phyloP scores from a whole-genome alignment of 2,797 vertebrate species.

The Craterocephalus amniculus region DNA sequence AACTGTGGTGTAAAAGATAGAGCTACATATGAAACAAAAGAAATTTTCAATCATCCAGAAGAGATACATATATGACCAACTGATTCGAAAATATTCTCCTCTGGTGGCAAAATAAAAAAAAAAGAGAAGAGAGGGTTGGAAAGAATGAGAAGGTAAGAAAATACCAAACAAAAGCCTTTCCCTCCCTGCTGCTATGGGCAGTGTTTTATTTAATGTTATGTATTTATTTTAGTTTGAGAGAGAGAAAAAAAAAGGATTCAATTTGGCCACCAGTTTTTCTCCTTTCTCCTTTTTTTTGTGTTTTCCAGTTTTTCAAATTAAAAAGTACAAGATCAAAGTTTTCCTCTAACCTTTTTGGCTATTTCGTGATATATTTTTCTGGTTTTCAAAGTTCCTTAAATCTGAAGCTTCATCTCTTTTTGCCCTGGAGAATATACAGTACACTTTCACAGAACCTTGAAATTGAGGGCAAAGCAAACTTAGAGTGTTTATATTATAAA shows the following conservation, averaged over 20 bases:
- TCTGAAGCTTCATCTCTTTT: neutral
- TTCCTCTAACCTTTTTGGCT: neutral
- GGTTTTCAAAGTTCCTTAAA: neutral
- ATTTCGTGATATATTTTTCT: neutral
- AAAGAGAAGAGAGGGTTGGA: neutral
- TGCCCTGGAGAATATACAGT: neutral
- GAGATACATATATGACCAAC: no score
- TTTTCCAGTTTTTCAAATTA: conserved; percentile 5
- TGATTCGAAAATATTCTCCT: conserved; percentile 24
- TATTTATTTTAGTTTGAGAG: neutral
- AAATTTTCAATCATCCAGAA: no score
- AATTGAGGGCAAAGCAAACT: conserved; percentile 36
- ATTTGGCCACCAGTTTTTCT: conserved; percentile 17
- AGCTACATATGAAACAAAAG: no score
- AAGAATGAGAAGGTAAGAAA: conserved; percentile 36
- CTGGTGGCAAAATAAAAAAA: conserved; percentile 13
- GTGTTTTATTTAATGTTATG: conserved; percentile 28
- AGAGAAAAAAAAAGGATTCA: conserved; percentile 24
- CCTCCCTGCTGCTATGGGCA: conserved; percentile 5
- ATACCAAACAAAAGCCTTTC: neutral
- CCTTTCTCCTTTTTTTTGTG: conserved; percentile 2
- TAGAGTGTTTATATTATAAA: conserved; percentile 45
- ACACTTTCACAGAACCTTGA: neutral
- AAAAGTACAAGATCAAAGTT: conserved; percentile 12
- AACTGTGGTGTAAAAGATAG: no score